These are phyloP conservation scores for Penaeus vannamei DNA, from an alignment of 1,140 invertebrate genomes.

Conservation along the genomic window DNA sequence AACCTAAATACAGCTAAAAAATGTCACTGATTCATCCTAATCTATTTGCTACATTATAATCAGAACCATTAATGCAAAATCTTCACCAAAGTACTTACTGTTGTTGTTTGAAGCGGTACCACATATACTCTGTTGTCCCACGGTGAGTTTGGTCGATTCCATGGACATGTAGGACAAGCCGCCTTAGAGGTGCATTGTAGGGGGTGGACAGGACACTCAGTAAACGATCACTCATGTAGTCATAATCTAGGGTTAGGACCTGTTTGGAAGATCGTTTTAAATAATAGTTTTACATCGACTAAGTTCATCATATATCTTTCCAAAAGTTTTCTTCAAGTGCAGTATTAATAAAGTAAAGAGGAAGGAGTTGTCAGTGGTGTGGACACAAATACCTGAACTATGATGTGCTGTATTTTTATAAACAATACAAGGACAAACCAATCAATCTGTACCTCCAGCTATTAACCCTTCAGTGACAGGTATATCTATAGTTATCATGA, in stretches of 20 bases:
- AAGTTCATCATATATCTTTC: background rate
- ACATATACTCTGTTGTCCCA: slow-evolving; percentile 78
- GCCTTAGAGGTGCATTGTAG: slow-evolving; percentile 74
- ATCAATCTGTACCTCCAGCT: no score
- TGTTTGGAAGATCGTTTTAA: slow-evolving; percentile 70
- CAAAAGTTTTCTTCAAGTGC: no score
- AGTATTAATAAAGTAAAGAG: no score
- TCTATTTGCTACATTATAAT: background rate
- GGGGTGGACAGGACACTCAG: slow-evolving; percentile 70
- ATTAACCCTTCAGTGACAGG: no score
- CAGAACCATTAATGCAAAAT: background rate
- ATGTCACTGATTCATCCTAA: no score
- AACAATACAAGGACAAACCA: no score
- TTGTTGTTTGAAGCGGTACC: slow-evolving; percentile 76
- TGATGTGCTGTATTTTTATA: no score
- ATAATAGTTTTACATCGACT: no score
- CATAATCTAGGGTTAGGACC: slow-evolving; percentile 83
- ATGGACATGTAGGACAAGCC: slow-evolving; percentile 81
- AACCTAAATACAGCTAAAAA: no score
- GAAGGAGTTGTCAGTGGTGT: no score
- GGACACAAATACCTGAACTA: no score
- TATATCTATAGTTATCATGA: no score
- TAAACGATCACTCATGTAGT: slow-evolving; percentile 79
- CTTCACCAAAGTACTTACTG: slow-evolving; percentile 71
- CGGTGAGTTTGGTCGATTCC: slow-evolving; percentile 78